These are phyloP conservation scores for Megalurothrips usitatus DNA, from an alignment of 2,888 invertebrate genomes.

Conservation along the genomic window DNA sequence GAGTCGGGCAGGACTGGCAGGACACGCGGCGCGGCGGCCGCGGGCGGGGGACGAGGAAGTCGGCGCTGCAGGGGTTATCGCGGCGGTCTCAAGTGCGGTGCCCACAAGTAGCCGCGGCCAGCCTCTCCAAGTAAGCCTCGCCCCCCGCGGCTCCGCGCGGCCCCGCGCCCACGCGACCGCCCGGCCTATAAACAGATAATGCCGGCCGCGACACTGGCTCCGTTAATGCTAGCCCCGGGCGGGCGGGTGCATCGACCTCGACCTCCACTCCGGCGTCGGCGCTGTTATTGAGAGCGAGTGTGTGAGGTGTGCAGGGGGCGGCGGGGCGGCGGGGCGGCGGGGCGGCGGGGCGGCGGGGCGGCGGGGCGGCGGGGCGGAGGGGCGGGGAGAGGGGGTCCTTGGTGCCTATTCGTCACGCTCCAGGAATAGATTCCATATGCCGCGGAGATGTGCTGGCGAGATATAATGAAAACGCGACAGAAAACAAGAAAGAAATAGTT, in stretches of 20 bases:
- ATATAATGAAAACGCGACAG: too few relatives aligned
- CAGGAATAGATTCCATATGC: too few relatives aligned
- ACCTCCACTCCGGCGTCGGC: neutral
- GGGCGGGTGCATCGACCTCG: neutral
- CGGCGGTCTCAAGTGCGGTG: neutral
- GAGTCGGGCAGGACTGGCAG: too few relatives aligned
- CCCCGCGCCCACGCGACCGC: too few relatives aligned
- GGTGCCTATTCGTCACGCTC: too few relatives aligned
- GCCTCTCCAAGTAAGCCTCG: neutral
- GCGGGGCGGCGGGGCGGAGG: neutral
- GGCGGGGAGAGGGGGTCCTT: neutral
- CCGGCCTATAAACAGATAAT: too few relatives aligned
- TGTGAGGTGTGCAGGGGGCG: neutral
- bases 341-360: neutral
- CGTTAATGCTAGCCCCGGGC: neutral
- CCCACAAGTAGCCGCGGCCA: neutral
- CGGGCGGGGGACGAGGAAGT: neutral
- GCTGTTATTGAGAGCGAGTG: neutral
- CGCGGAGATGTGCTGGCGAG: too few relatives aligned
- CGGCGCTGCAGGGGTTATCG: neutral
- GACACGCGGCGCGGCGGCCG: neutral
- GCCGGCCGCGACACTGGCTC: neutral
- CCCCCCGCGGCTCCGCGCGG: neutral
- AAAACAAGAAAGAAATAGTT: too few relatives aligned
- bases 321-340: neutral